Base-by-base conservation (phyloP, 2,888 invertebrate species). In the Nymphalis c-album region DNA sequence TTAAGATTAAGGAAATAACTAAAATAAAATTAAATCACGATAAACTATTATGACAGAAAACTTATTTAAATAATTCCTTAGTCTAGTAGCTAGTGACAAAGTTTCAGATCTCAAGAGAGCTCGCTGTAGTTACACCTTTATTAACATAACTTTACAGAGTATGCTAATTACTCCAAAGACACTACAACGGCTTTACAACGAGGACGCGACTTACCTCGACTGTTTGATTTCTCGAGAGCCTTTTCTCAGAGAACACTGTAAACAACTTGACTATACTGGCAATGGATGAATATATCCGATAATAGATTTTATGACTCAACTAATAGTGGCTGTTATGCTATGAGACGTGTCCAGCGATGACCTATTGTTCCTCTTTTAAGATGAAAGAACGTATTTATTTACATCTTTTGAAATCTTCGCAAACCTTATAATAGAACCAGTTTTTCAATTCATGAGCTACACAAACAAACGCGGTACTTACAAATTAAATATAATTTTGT, bases 131-230 rank as follows among this genome's bases (percentile, higher is more conserved):
- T 18, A 22, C 20, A 73, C 72, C 77, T 73, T 74, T 74, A 75
- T 67, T 71, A 70, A 71, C 71, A 73, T 74, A 73, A 75, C 68
- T 74, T 67, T 76, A 75, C 75, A 77, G 76, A 74, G 68, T 82
- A 82, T 81, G 85, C 79, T 86, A 85, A 85, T 85, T 83, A 81
- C 77, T 76, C 79, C 77, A 73, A 75, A 77, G 79, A 78, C 78
- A 77, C 75, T 77, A 78, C 77, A 66, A 78, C 74, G 71, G 67
- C 68, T 73, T 73, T 72, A 75, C 69, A 73, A 71, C 69, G 68
- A 70, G 69, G 73, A 75, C 73, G 75, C 65, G 71, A 70, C 62
- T 64, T 64, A 65, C 70, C 71, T 74, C 75, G 65, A 46, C 63
- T 78, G 75, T 79, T 79, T 79, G 75, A 73, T 71, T 76, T 78